Percentiles rank a stretch among this genome's conserved stretches.
Conservation (phyloP, 2,113 vertebrate species). For the Saguinus midas region DNA sequence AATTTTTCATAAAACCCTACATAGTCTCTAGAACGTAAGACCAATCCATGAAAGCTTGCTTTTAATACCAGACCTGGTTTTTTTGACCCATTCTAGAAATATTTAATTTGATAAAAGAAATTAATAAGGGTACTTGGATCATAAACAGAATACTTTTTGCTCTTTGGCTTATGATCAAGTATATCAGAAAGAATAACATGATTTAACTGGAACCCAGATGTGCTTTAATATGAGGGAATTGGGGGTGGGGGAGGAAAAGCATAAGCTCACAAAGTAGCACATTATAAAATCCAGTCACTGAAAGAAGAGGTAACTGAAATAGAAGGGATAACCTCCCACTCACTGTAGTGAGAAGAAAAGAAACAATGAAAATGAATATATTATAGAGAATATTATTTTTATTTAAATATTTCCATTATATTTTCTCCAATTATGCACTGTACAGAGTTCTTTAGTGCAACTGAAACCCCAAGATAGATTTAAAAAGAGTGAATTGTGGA, state of each 20-base stretch:
- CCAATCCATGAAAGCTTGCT: slow-evolving; percentile 7
- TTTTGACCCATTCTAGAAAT: background rate
- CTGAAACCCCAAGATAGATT: slow-evolving; percentile 43
- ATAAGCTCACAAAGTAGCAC: slow-evolving; percentile 42
- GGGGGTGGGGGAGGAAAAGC: background rate
- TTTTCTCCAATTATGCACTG: slow-evolving; percentile 62
- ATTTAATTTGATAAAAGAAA: slow-evolving; percentile 48
- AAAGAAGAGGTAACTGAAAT: slow-evolving; percentile 65
- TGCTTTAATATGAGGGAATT: slow-evolving; percentile 31
- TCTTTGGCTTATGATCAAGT: slow-evolving; percentile 37
- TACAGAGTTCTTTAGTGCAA: slow-evolving; percentile 56
- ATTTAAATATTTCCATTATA: slow-evolving; percentile 75
- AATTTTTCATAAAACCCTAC: background rate
- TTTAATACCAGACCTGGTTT: background rate
- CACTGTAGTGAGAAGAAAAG: slow-evolving; percentile 61
- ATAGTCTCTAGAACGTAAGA: slow-evolving; percentile 44
- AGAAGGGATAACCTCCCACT: slow-evolving; percentile 66
- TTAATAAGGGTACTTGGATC: slow-evolving; percentile 33
- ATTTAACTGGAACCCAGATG: slow-evolving; percentile 48
- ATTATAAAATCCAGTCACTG: slow-evolving; percentile 55
- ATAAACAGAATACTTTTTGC: slow-evolving; percentile 41
- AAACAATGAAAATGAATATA: slow-evolving; percentile 69
- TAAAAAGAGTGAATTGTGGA: slow-evolving; percentile 37
- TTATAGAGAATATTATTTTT: slow-evolving; percentile 69
- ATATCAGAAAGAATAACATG: slow-evolving; percentile 55